These are phyloP conservation scores for Nasonia giraulti DNA, from an alignment of 1,140 invertebrate species.

Conservation along the genomic window DNA sequence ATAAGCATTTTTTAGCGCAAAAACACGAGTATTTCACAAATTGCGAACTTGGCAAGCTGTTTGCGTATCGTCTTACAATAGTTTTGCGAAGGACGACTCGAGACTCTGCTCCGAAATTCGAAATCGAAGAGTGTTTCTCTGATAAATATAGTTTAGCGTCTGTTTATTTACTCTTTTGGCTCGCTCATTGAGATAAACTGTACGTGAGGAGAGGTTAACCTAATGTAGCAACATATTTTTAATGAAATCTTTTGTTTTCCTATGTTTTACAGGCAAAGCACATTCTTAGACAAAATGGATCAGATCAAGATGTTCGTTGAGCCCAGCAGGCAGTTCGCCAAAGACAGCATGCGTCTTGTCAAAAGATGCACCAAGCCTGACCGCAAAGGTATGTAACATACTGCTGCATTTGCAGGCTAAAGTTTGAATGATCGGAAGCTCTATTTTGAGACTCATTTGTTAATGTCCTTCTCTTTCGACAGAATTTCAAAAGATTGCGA, in stretches of 20 bases:
- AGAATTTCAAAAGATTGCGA: slow-evolving; percentile 99
- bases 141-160: background rate
- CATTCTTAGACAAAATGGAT: slow-evolving; percentile 84
- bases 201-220: slow-evolving; percentile 30
- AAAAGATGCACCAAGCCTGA: slow-evolving; percentile 99
- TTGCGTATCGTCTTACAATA: background rate
- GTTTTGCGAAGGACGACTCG: background rate
- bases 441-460: background rate
- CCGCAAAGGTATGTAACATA: slow-evolving; percentile 87
- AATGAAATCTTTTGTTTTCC: background rate
- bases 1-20: background rate
- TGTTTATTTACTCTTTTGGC: no score
- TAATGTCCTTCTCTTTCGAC: slow-evolving; percentile 63
- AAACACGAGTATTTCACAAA: background rate
- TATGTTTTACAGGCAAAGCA: slow-evolving; percentile 11
- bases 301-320: slow-evolving; percentile 96
- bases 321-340: slow-evolving; percentile 96
- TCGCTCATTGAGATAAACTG: background rate
- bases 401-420: background rate
- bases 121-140: background rate
- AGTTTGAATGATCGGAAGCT: background rate
- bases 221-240: slow-evolving; percentile 44
- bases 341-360: slow-evolving; percentile 97
- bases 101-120: background rate
- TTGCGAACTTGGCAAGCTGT: slow-evolving; percentile 27